Evolutionary conservation across 2,888 invertebrate species (phyloP).

Genomic region (Diarsia brunnea): DNA sequence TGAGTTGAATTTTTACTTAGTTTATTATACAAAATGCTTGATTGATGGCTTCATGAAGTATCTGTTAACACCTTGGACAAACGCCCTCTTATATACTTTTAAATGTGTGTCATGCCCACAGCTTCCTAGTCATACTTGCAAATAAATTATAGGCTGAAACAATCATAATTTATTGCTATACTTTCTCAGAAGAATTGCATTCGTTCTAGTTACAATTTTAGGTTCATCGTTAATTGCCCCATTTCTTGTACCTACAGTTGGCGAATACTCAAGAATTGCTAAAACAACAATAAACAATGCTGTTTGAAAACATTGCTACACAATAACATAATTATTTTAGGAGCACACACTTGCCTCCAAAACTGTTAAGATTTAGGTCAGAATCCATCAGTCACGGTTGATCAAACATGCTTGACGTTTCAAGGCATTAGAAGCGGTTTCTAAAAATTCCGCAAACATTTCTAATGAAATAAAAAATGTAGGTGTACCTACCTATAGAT

Average conservation of each 20-base stretch:
- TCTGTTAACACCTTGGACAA: too few species aligned
- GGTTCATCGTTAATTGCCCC: conserved; percentile 41
- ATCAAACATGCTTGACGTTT: conserved; percentile 68
- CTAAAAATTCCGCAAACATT: conserved; percentile 50
- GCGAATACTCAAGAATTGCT: conserved; percentile 50
- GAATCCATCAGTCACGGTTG: conserved; percentile 66
- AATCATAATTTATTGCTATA: background rate
- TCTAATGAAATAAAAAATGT: conserved; percentile 13
- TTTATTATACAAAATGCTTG: too few species aligned
- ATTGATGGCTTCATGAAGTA: too few species aligned
- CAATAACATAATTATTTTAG: conserved; percentile 50
- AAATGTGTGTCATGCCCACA: too few species aligned
- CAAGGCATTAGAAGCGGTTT: conserved; percentile 61
- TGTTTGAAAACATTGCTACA: conserved; percentile 34
- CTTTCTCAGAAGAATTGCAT: conserved; percentile 36
- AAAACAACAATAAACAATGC: conserved; percentile 45
- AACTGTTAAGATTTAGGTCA: conserved; percentile 61
- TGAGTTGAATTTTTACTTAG: too few species aligned
- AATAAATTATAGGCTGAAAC: too few species aligned
- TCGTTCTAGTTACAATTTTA: conserved; percentile 46
- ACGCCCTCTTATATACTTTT: too few species aligned
- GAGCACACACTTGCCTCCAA: conserved; percentile 12
- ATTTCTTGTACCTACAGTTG: conserved; percentile 35
- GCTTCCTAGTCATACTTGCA: too few species aligned
- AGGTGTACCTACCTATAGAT: background rate